These are phyloP conservation scores for Parapsyche elsis DNA, from an alignment of 1,140 invertebrate genomes.

Conservation along the genomic window DNA sequence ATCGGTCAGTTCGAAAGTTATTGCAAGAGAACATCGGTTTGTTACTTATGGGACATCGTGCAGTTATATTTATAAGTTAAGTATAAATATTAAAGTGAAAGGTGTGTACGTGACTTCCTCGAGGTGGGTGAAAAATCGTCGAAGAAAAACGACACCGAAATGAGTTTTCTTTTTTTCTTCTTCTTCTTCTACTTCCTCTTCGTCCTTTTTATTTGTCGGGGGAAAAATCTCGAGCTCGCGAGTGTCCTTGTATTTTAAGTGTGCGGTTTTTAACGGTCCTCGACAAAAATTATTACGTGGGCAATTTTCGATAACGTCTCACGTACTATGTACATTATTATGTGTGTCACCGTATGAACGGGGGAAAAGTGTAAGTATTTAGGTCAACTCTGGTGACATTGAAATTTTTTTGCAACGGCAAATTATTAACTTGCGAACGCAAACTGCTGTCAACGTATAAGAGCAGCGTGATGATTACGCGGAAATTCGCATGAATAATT, in stretches of 20 bases:
- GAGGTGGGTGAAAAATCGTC: slow-evolving; percentile 21
- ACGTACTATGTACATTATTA: too few relatives aligned
- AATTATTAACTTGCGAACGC: too few relatives aligned
- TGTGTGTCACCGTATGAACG: too few relatives aligned
- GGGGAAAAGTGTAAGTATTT: too few relatives aligned
- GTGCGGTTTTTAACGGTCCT: slow-evolving; percentile 17
- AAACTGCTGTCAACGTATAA: too few relatives aligned
- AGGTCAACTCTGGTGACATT: too few relatives aligned
- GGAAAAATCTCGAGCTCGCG: slow-evolving; percentile 8
- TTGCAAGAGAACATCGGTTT: too few relatives aligned
- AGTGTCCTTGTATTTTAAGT: slow-evolving; percentile 34
- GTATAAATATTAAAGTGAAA: slow-evolving; percentile 4
- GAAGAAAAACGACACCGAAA: slow-evolving; percentile 17
- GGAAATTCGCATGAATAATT: slow-evolving; percentile 21
- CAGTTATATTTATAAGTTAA: slow-evolving; percentile 6
- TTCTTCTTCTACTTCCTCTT: too few relatives aligned
- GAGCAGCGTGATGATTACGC: background rate
- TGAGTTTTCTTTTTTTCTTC: background rate
- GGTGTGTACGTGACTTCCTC: slow-evolving; percentile 52
- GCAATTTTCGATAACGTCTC: slow-evolving; percentile 18
- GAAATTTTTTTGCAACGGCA: too few relatives aligned
- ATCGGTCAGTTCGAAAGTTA: too few relatives aligned
- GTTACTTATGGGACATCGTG: background rate
- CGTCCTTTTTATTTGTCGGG: slow-evolving; percentile 1
- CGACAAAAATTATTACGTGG: slow-evolving; percentile 10